A percentile compares a stretch with the other conserved stretches of the same genome.
These are phyloP conservation scores for Caenorhabditis tropicalis DNA, from an alignment of 1,140 invertebrate genomes.

Conservation along the genomic window DNA sequence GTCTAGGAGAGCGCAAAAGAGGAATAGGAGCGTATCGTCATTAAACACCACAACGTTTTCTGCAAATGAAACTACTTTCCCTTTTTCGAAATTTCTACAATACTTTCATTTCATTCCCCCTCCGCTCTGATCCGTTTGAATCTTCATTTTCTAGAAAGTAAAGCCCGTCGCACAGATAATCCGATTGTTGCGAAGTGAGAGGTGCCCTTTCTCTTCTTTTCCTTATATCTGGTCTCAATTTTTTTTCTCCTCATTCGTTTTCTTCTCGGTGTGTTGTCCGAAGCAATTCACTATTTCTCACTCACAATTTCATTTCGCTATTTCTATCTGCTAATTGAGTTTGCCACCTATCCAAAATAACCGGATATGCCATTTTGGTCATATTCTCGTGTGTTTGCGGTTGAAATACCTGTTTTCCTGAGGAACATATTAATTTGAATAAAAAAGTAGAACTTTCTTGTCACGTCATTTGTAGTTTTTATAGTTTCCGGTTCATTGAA, in stretches of 20 bases:
- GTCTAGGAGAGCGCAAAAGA: not conserved
- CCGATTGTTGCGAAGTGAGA: slow-evolving; percentile 28
- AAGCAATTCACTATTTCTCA: not conserved
- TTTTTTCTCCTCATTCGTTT: too few relatives aligned
- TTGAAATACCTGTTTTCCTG: not conserved
- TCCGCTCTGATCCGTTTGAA: slow-evolving; percentile 4
- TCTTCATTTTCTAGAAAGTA: not conserved
- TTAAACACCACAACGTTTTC: slow-evolving; percentile 41
- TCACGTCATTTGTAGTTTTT: not conserved
- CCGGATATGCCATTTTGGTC: not conserved
- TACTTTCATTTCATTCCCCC: slow-evolving; percentile 10
- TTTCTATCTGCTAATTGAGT: slow-evolving; percentile 28
- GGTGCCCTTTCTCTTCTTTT: not conserved
- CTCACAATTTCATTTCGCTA: not conserved
- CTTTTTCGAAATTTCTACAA: slow-evolving; percentile 34
- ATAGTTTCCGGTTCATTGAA: not conserved
- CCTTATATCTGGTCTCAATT: not conserved
- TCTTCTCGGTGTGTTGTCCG: slow-evolving; percentile 7
- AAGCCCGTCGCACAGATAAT: not conserved
- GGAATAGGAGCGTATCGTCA: slow-evolving; percentile 44
- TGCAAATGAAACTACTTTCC: slow-evolving; percentile 41
- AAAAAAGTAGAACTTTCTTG: too few relatives aligned
- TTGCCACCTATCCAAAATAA: not conserved
- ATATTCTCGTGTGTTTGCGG: not conserved
- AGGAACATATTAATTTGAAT: too few relatives aligned